Evolutionary conservation across 2,113 vertebrate genomes (phyloP).

Genomic region (Ctenomys sociabilis): DNA sequence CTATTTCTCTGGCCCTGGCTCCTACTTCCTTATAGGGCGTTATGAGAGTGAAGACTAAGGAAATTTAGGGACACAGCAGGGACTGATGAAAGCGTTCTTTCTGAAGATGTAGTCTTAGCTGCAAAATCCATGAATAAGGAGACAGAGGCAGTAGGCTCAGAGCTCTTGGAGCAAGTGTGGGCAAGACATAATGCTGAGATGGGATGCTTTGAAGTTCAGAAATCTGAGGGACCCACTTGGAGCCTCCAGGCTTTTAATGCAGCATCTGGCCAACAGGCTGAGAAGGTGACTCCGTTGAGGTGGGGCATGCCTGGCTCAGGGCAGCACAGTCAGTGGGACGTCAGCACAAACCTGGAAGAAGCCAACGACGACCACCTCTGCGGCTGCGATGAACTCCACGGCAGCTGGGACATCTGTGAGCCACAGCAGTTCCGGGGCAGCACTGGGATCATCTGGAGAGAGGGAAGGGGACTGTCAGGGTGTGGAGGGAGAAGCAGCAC

Average conservation of each 20-base stretch:
- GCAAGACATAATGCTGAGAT: not conserved
- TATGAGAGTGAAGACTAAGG: not conserved
- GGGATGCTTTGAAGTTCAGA: not conserved
- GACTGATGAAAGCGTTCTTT: not conserved
- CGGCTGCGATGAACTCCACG: slow-evolving; percentile 86
- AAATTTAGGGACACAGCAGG: not conserved
- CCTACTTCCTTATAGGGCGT: not conserved
- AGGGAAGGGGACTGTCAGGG: not conserved
- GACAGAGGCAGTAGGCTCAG: not conserved
- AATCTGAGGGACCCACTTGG: not conserved
- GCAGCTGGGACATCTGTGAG: slow-evolving; percentile 84
- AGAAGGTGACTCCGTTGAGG: not conserved
- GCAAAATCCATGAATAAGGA: not conserved
- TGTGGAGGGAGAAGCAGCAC: not conserved
- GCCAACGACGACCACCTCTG: slow-evolving; percentile 92
- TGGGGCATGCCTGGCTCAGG: not conserved
- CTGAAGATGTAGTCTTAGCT: not conserved
- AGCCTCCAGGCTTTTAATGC: not conserved
- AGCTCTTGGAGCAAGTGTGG: not conserved
- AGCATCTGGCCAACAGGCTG: not conserved
- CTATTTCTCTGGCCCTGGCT: too few relatives aligned
- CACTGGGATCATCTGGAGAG: not conserved
- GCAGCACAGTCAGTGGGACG: not conserved
- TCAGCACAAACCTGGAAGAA: slow-evolving; percentile 93
- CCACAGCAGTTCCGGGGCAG: slow-evolving; percentile 58